Base-by-base conservation (phyloP, 1,140 invertebrate genomes). In the Coboldia fuscipes region DNA sequence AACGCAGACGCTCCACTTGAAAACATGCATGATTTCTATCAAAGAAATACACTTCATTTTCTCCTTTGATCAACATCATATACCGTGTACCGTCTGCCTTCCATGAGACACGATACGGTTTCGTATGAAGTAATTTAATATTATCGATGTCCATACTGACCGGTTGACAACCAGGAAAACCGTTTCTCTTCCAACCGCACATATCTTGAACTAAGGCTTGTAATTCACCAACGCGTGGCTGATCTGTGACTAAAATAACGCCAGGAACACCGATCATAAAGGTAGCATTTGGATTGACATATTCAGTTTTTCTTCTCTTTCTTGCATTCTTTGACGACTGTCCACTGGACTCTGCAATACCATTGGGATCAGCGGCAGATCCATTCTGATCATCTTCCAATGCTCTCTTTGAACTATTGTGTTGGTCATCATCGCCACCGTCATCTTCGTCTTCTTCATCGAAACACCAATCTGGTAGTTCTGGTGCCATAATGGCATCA, bases 71-170 rank as follows among this genome's bases (percentile, higher is more conserved):
- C 6, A 96, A 57, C 83, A 98, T 92, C 77, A 99, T 81, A 51
- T 97, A 82, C 70, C 90, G 74, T 12, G 79, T 88, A 17, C 96
- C 96, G 60, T 99, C 96, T 12, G 96, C 96, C 56, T 99, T 99
- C 94, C 94, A 98, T 1, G 90, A 97, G 3, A 98, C 93, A 49
- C 73, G 73, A 48, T 98, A 98, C 0, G 77, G 78, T 49, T 85
- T 85, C 39, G 75, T 47, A 29, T 65, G 57, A 2, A 99, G 54
- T 8, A 76, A 62, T 28, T 54, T 60, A 10, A 98, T 63, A 58
- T 99, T 99, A 1, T 70, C 48, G 3, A 60, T 54, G 46, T 88
- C 75, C 89, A 98, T 94, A 0, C 90, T 97, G 1, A 99, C 88
- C 0, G 96, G 94, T 49, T 99, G 96, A 31, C 72, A 74, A 3